Base-by-base conservation (phyloP, 2,888 invertebrate genomes). In the Oscheius sp. region DNA sequence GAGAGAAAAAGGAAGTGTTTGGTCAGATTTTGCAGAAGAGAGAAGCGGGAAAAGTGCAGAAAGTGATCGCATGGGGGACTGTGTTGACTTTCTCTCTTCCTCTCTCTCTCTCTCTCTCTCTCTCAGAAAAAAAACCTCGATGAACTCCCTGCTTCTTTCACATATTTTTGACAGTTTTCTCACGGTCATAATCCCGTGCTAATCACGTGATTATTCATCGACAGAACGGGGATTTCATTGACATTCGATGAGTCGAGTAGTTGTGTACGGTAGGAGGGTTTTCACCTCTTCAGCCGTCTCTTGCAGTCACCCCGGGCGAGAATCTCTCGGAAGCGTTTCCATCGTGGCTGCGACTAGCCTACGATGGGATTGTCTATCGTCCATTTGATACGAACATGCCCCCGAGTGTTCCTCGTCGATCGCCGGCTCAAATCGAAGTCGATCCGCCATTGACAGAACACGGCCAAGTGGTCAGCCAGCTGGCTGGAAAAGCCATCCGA, bases 311-410 rank as follows among this genome's bases (percentile, higher is more conserved):
- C 17, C 45, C 61, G 1, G 61, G 61, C 15, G 66, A 66, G 27
- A 39, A 55, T 5, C n/a, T 66, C 29, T 20, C 25, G 15, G 55
- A 66, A n/a, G 57, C 31, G 8, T 53, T 66, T 53, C 57, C 66
- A n/a, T 46, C 46, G n/a, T 66, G 66, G 66, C 45, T 66, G 45
- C 27, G 66, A 17, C 57, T 66, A n/a, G 27, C 25, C 53, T 66
- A 66, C 27, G 55, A 66, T 29, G 66, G 66, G 12, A 27, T 42
- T 17, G 15, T 5, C 23, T 66, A 66, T 33, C 39, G 31, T 37
- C 66, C 66, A 8, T 66, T 33, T 29, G 66, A 66, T 17, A n/a
- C 57, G 55, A 66, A 66, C 39, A 66, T 66, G 55, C 66, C 66
- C 6, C 55, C 45, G 5, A 20, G 15, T 3, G 57, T 66, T 39